Evolutionary conservation across 2,113 vertebrate species (phyloP), one percentile per base, ranked within the genome.

Genomic region (Motacilla alba): DNA sequence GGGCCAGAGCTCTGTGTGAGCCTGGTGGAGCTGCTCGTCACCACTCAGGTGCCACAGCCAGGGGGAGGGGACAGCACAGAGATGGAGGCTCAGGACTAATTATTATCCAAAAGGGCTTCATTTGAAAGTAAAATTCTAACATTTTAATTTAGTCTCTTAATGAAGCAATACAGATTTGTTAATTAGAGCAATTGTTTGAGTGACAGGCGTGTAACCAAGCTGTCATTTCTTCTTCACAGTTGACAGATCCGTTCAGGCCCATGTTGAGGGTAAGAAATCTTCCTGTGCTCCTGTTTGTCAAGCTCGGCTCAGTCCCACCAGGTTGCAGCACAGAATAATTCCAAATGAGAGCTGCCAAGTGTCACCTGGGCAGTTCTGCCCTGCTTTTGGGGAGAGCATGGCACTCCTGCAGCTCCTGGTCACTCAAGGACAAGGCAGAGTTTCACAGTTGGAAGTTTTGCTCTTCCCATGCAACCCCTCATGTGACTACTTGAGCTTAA

Each of bases 171-270:
- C 97, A 97, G 96, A 97, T 98, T 97, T 98, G 98, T 98, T 98
- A 98, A 98, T 99, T 98, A 98, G 97, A 98, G 96, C 96, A 75
- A 97, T 98, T 98, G 96, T 98, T 98, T 98, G 98, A 98, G 98
- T 98, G 98, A 98, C 98, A 98, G 97, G 97, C 97, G 83, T 98
- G 97, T 99, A 98, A 99, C 98, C 95, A 96, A 98, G 98, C 97
- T 98, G 97, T 97, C 96, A 98, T 96, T 98, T 97, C 98, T 97
- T 98, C 96, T 98, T 97, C 98, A 95, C 97, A 99, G 99, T 97
- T 99, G 98, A 99, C 99, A 95, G 99, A 99, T 98, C 99, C 99
- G 78, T 99, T 99, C 98, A 98, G 99, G 96, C 99, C 99, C 91
- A 99, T 99, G 98, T 97, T 99, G 98, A 99, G 99, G 99, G 99